A percentile compares a stretch with the other conserved stretches of the same genome.
Evolutionary conservation across 1,140 invertebrate species (phyloP).

Genomic region (Penaeus japonicus): DNA sequence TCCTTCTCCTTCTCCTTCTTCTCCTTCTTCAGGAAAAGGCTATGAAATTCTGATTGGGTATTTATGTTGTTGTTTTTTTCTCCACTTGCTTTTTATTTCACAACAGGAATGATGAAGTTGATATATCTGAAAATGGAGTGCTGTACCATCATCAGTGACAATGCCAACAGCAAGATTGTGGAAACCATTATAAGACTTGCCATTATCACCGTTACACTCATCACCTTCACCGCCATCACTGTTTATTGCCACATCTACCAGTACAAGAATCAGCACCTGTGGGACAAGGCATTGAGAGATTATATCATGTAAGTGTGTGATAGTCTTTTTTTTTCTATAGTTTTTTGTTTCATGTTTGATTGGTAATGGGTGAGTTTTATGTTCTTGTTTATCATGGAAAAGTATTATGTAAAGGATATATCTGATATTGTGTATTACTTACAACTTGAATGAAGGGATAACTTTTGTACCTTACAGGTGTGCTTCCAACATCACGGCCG

Average conservation of each 20-base stretch:
- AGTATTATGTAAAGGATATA: too few species aligned
- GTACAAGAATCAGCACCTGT: slow-evolving; percentile 43
- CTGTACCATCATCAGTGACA: slow-evolving; percentile 43
- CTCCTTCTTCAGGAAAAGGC: too few species aligned
- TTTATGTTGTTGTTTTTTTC: too few species aligned
- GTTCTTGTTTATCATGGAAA: too few species aligned
- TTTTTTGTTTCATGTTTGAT: neutral
- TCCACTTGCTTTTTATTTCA: neutral
- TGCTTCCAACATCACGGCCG: slow-evolving; percentile 63
- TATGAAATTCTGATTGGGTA: too few species aligned
- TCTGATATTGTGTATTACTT: too few species aligned
- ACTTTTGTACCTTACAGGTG: slow-evolving; percentile 62
- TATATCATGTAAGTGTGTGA: slow-evolving; percentile 38
- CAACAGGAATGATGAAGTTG: slow-evolving; percentile 44
- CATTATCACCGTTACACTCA: slow-evolving; percentile 19
- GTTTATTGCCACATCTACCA: slow-evolving; percentile 45
- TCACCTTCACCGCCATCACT: slow-evolving; percentile 44
- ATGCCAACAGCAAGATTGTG: slow-evolving; percentile 51
- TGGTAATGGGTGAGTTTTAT: neutral
- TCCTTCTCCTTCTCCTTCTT: too few species aligned
- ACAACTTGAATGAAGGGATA: too few species aligned
- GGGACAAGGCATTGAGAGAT: slow-evolving; percentile 40
- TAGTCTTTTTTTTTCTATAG: neutral
- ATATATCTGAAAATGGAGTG: slow-evolving; percentile 46
- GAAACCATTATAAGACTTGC: slow-evolving; percentile 43